phyloP scores from a whole-genome alignment of 1,140 invertebrate species.

The Globodera rostochiensis region DNA sequence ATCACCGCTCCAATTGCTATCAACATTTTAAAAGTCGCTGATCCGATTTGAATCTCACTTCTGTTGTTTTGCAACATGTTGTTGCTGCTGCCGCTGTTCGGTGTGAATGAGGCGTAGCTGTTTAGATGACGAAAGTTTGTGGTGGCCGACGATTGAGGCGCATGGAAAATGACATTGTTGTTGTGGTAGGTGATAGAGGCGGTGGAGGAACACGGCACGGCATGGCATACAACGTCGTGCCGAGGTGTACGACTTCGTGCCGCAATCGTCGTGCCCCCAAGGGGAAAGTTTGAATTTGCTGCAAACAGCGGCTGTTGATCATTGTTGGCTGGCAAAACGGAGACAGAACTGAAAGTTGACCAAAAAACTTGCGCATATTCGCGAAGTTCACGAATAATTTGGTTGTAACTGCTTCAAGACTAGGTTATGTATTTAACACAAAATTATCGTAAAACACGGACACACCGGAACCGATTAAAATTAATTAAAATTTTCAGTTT shows the following conservation, averaged over 20 bases:
- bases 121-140: not conserved
- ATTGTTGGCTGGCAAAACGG: conserved; percentile 23
- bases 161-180: not conserved
- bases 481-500: too few relatives aligned
- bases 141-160: not conserved
- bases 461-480: too few relatives aligned
- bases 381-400: too few relatives aligned
- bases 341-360: conserved; percentile 18
- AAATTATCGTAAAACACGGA: too few relatives aligned
- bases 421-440: too few relatives aligned
- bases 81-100: not conserved
- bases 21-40: too few relatives aligned
- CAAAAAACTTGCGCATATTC: too few relatives aligned
- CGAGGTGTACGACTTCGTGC: not conserved
- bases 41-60: not conserved
- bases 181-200: conserved; percentile 3
- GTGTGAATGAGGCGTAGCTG: conserved; percentile 2
- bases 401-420: too few relatives aligned
- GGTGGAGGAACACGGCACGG: not conserved
- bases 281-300: not conserved
- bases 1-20: not conserved
- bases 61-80: not conserved
- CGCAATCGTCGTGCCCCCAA: not conserved
- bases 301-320: not conserved
- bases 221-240: not conserved